Evolutionary conservation across 2,113 vertebrate genomes (phyloP).

Genomic region (Lasiurus borealis): DNA sequence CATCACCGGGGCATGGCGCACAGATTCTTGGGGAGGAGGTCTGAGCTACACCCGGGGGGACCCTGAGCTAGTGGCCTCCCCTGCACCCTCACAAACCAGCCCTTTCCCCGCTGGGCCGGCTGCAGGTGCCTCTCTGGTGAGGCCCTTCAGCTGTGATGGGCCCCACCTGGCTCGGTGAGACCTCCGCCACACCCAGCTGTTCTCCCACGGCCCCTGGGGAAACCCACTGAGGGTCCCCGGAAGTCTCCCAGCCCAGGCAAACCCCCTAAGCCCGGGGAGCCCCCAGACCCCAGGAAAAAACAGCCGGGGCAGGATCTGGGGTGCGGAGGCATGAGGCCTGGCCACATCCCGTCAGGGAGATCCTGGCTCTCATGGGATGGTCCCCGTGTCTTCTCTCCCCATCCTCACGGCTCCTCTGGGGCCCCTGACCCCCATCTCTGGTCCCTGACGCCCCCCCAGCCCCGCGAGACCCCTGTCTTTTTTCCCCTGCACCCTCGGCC

Average conservation of each 20-base stretch:
- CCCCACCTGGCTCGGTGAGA: not conserved
- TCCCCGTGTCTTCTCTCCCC: not conserved
- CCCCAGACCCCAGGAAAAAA: not conserved
- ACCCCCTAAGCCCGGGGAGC: not conserved
- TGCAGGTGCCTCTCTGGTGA: not conserved
- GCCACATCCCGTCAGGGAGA: not conserved
- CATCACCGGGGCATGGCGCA: not conserved
- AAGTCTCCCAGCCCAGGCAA: not conserved
- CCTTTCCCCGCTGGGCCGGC: not conserved
- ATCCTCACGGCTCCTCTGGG: not conserved
- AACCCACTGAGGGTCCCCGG: not conserved
- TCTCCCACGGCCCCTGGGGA: not conserved
- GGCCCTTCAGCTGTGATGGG: not conserved
- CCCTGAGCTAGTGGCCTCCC: not conserved
- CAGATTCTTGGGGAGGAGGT: slow-evolving; percentile 6
- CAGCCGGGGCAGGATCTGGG: not conserved
- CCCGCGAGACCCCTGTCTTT: not conserved
- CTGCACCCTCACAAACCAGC: not conserved
- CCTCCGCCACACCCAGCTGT: not conserved
- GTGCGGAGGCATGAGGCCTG: not conserved
- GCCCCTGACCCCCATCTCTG: not conserved
- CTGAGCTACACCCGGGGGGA: not conserved
- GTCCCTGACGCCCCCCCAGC: not conserved
- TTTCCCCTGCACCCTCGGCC: not conserved
- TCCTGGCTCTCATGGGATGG: not conserved